These are phyloP conservation scores for Caerostris extrusa DNA, from an alignment of 1,140 invertebrate species.

Conservation along the genomic window DNA sequence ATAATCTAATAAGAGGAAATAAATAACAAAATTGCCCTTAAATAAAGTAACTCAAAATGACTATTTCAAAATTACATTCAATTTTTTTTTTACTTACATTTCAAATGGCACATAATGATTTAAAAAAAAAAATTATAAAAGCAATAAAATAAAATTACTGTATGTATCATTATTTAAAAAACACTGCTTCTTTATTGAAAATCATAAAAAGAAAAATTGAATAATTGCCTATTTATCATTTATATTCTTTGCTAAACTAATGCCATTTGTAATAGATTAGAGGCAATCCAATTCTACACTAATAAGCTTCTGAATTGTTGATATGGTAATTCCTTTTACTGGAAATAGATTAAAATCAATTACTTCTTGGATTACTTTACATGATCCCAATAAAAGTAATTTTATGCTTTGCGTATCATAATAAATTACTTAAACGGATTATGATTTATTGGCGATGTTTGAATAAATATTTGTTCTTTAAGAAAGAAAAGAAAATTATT, in stretches of 20 bases:
- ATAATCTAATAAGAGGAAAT: too few species aligned
- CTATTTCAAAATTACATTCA: too few species aligned
- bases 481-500: neutral
- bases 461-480: neutral
- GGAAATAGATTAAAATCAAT: slow-evolving; percentile 28
- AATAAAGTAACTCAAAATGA: too few species aligned
- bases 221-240: too few species aligned
- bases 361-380: neutral
- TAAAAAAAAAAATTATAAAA: neutral
- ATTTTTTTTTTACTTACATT: too few species aligned
- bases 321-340: neutral
- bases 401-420: neutral
- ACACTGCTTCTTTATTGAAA: too few species aligned
- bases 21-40: too few species aligned
- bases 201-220: too few species aligned
- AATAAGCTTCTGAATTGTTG: neutral
- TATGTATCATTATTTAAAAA: neutral
- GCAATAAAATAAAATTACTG: neutral
- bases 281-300: neutral
- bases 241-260: too few species aligned
- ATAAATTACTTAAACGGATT: neutral
- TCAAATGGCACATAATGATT: too few species aligned
- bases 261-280: too few species aligned
- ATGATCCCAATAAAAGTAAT: neutral
- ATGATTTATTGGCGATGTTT: neutral